phyloP scores from a whole-genome alignment of 2,797 vertebrate genomes.

The Poeciliopsis paucimaculata region DNA sequence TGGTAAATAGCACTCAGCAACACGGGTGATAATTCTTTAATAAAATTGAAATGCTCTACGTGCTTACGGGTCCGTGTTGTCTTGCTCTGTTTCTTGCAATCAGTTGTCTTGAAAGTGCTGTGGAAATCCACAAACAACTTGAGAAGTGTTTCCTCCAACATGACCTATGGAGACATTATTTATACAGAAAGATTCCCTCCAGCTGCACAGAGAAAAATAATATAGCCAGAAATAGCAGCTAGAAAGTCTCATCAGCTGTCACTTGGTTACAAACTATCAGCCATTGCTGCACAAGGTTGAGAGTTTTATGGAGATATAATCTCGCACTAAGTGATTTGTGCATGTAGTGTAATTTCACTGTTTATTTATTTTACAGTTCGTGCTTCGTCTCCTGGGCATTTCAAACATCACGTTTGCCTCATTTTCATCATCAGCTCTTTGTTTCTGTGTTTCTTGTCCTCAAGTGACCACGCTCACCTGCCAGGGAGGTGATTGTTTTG shows the following conservation, averaged over 20 bases:
- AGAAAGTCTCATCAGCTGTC: conserved; percentile 15
- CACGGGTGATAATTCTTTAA: background rate
- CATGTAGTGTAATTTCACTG: background rate
- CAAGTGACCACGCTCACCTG: conserved; percentile 22
- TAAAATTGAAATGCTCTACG: background rate
- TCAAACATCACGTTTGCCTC: conserved; percentile 3
- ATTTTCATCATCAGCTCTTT: background rate
- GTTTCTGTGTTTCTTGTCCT: background rate
- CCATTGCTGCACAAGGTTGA: background rate
- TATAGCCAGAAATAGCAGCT: conserved; percentile 17
- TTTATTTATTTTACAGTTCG: background rate
- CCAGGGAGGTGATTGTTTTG: conserved; percentile 34
- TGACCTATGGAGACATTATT: conserved; percentile 2
- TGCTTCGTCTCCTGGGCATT: background rate
- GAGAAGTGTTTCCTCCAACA: background rate
- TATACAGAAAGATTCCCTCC: background rate
- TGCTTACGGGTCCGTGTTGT: background rate
- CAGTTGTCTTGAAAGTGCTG: background rate
- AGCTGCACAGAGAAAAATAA: conserved; percentile 9
- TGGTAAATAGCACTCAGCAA: background rate
- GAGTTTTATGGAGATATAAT: background rate
- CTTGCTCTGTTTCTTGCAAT: background rate
- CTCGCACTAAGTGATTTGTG: background rate
- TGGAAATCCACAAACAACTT: conserved; percentile 1
- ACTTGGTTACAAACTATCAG: background rate